phyloP scores from a whole-genome alignment of 2,888 invertebrate genomes.

The Labia minor region DNA sequence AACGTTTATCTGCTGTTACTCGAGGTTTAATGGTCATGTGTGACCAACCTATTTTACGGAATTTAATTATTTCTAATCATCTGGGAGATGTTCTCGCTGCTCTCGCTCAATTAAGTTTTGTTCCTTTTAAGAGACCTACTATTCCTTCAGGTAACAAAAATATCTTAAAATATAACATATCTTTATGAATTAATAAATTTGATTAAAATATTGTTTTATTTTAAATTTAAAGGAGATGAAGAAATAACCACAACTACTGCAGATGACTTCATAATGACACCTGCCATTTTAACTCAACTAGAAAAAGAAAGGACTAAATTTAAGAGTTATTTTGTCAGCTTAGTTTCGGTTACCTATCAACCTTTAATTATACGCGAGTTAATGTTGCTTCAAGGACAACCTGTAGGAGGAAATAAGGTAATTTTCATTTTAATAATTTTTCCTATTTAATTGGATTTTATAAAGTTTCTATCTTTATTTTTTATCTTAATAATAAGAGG shows the following conservation, averaged over 20 bases:
- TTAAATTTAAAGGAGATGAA: background rate
- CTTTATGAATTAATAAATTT: too few relatives aligned
- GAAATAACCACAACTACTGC: conserved; percentile 13
- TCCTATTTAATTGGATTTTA: background rate
- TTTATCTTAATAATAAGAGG: too few relatives aligned
- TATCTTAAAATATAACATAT: background rate
- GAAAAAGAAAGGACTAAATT: conserved; percentile 43
- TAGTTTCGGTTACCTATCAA: conserved; percentile 48
- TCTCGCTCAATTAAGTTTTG: conserved; percentile 56
- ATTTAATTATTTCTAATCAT: conserved; percentile 45
- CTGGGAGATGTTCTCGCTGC: conserved; percentile 52
- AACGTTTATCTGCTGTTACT: conserved; percentile 39
- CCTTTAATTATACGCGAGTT: conserved; percentile 55
- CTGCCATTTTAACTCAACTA: conserved; percentile 43
- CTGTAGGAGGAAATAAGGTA: conserved; percentile 25
- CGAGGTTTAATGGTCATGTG: conserved; percentile 42
- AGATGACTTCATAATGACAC: conserved; percentile 43
- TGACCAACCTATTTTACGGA: conserved; percentile 42
- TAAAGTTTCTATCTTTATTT: background rate
- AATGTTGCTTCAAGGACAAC: conserved; percentile 44
- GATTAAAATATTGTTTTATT: background rate
- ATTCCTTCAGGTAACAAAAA: conserved; percentile 21
- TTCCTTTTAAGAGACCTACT: conserved; percentile 51
- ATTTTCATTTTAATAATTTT: too few relatives aligned
- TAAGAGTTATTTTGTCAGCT: conserved; percentile 39